Evolutionary conservation across 2,888 invertebrate species (phyloP).

Genomic region (Dromius quadrimaculatus): DNA sequence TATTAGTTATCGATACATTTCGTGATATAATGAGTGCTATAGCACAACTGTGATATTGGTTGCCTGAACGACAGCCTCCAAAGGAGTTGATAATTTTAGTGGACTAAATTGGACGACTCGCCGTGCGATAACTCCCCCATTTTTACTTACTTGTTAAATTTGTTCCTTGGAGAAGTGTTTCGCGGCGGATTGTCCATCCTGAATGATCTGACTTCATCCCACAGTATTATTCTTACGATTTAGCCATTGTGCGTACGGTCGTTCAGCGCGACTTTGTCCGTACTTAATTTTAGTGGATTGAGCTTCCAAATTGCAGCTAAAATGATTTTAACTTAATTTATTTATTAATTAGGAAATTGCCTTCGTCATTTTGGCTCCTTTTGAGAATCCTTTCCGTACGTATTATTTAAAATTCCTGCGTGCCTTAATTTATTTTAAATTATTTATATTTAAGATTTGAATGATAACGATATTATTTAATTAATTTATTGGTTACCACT

Average conservation of each 20-base stretch:
- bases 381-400: not conserved
- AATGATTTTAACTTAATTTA: conserved; percentile 17
- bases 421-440: conserved; percentile 47
- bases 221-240: not conserved
- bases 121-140: too few relatives aligned
- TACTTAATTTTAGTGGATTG: conserved; percentile 7
- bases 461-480: conserved; percentile 23
- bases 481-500: conserved; percentile 36
- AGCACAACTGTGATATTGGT: conserved; percentile 13
- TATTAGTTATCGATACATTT: not conserved
- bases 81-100: too few relatives aligned
- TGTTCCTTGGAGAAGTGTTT: too few relatives aligned
- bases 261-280: conserved; percentile 16
- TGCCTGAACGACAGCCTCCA: conserved; percentile 16
- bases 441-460: conserved; percentile 36
- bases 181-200: too few relatives aligned
- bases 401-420: conserved; percentile 19
- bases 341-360: conserved; percentile 14
- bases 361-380: conserved; percentile 2
- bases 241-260: conserved; percentile 4
- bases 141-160: too few relatives aligned
- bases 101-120: too few relatives aligned
- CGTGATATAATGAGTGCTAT: conserved; percentile 13
- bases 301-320: conserved; percentile 13
- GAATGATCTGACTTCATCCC: conserved; percentile 11